phyloP scores from a whole-genome alignment of 2,888 invertebrate species.

The Lamproptera curius region DNA sequence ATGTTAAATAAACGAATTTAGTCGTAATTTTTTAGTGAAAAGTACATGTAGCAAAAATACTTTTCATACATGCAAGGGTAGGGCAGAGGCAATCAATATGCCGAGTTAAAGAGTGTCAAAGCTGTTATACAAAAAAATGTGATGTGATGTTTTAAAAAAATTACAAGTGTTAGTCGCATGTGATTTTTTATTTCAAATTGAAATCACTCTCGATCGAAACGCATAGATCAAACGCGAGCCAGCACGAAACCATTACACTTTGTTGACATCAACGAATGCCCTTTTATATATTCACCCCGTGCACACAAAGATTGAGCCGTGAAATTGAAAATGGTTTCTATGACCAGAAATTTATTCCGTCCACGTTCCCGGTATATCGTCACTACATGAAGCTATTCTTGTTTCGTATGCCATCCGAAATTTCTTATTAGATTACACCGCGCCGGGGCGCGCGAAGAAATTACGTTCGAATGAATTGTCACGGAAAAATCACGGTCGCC shows the following conservation, averaged over 20 bases:
- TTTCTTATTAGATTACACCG: constrained; percentile 22
- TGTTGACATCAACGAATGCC: constrained; percentile 75
- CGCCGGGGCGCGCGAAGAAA: constrained; percentile 12
- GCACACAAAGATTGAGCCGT: constrained; percentile 76
- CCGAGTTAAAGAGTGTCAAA: too few species aligned
- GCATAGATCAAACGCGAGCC: constrained; percentile 64
- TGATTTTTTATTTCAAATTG: constrained; percentile 54
- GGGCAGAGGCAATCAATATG: too few species aligned
- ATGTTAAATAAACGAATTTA: too few species aligned
- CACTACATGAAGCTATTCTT: constrained; percentile 48
- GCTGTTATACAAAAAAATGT: too few species aligned
- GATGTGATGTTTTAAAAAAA: too few species aligned
- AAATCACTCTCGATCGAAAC: constrained; percentile 53
- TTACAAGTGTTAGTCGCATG: constrained; percentile 4
- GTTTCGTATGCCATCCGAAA: constrained; percentile 34
- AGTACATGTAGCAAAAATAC: too few species aligned
- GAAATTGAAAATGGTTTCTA: constrained; percentile 76
- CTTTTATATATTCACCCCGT: constrained; percentile 75
- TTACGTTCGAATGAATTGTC: constrained; percentile 19
- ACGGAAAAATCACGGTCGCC: constrained; percentile 16
- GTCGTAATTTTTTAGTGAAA: too few species aligned
- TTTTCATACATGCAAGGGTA: too few species aligned
- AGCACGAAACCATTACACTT: constrained; percentile 74
- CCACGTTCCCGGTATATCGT: constrained; percentile 62
- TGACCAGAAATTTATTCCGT: constrained; percentile 72